Conservation (phyloP, 2,888 invertebrate species). For the Icerya purchasi region DNA sequence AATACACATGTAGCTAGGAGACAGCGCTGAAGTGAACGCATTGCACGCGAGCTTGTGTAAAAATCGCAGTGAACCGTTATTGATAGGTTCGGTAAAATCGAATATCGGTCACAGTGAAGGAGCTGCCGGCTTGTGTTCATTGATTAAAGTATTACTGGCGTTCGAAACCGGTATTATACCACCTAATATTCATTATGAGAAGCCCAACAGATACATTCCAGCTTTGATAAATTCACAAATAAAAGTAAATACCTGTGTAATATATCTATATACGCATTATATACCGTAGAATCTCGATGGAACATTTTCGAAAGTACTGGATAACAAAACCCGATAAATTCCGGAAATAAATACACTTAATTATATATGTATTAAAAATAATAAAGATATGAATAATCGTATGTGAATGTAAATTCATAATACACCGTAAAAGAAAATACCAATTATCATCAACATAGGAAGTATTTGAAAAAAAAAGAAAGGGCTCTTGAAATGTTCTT, state of each 20-base stretch:
- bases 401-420: too few species aligned
- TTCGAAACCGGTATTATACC: neutral
- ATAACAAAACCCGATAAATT: conserved; percentile 40
- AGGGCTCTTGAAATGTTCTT: too few species aligned
- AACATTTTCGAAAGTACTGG: too few species aligned
- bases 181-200: neutral
- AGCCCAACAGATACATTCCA: neutral
- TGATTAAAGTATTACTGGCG: neutral
- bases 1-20: neutral
- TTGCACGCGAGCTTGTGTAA: neutral
- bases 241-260: too few species aligned
- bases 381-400: too few species aligned
- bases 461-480: too few species aligned
- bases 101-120: neutral
- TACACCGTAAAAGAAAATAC: too few species aligned
- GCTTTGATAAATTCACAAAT: neutral
- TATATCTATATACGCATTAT: too few species aligned
- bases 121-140: neutral
- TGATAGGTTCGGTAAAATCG: neutral
- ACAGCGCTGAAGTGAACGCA: neutral
- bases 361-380: too few species aligned
- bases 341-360: too few species aligned
- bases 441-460: too few species aligned
- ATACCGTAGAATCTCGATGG: too few species aligned
- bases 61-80: neutral